Conservation (phyloP, 2,113 vertebrate genomes). For the Drymodes brunneopygia region DNA sequence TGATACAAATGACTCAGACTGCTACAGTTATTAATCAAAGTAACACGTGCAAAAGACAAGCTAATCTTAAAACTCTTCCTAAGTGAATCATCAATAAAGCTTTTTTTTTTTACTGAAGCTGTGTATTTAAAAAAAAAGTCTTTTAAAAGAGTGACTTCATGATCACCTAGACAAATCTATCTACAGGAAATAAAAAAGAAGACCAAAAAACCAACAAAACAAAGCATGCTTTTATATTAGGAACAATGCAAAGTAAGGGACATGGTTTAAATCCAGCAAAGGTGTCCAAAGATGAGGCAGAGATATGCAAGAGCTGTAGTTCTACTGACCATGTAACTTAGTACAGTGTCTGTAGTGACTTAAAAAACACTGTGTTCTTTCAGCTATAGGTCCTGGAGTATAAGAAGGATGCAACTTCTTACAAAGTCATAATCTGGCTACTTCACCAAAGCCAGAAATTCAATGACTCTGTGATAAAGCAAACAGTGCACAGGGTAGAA, state of each 20-base stretch:
- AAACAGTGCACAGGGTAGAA: not conserved
- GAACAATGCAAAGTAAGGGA: not conserved
- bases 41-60: constrained; percentile 28
- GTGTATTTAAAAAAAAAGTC: not conserved
- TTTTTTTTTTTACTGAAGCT: not conserved
- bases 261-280: not conserved
- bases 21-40: constrained; percentile 32
- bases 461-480: not conserved
- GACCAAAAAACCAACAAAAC: fast-evolving
- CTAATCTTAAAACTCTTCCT: constrained; percentile 18
- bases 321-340: not conserved
- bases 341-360: not conserved
- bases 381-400: not conserved
- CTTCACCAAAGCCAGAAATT: not conserved
- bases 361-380: not conserved
- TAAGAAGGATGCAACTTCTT: not conserved
- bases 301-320: not conserved
- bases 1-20: constrained; percentile 23
- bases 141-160: not conserved
- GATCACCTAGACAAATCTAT: not conserved
- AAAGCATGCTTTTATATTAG: not conserved
- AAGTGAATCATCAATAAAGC: constrained; percentile 23
- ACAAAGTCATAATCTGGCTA: not conserved
- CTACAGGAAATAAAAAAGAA: not conserved
- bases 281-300: not conserved